Conservation (phyloP, 2,797 vertebrate species). For the Peromyscus nudipes region DNA sequence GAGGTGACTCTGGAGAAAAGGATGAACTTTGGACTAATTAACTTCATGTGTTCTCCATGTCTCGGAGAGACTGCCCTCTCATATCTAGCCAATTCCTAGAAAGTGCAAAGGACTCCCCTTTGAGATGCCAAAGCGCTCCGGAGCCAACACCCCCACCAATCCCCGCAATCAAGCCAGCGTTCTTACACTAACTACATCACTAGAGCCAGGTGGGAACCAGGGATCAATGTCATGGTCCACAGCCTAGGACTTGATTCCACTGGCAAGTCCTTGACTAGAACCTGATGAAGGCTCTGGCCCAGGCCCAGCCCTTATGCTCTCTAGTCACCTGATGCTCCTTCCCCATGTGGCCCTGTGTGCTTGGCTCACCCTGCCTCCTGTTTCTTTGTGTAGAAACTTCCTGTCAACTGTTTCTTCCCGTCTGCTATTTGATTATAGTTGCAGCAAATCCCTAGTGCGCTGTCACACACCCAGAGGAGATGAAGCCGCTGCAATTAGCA, state of each 20-base stretch:
- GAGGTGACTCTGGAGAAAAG: background rate
- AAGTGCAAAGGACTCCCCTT: background rate
- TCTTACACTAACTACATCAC: background rate
- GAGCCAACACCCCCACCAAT: too few species aligned
- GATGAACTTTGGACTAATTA: too few species aligned
- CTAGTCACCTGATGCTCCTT: background rate
- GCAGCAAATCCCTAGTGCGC: background rate
- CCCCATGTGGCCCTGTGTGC: fast-evolving
- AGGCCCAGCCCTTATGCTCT: background rate
- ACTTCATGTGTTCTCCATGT: background rate
- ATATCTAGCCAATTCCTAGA: background rate
- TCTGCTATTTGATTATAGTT: background rate
- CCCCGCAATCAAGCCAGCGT: background rate
- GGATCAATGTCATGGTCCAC: background rate
- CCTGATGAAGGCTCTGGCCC: background rate
- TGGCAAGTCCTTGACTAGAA: too few species aligned
- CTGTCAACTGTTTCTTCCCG: background rate
- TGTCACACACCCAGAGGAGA: background rate
- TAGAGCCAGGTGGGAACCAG: background rate
- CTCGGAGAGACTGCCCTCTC: background rate
- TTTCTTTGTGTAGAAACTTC: background rate
- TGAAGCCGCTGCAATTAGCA: background rate
- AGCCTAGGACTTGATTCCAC: background rate
- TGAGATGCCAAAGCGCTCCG: background rate
- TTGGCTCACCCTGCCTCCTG: background rate